These are phyloP conservation scores for Sylvilagus floridanus DNA, from an alignment of 2,797 vertebrate genomes.

Conservation along the genomic window DNA sequence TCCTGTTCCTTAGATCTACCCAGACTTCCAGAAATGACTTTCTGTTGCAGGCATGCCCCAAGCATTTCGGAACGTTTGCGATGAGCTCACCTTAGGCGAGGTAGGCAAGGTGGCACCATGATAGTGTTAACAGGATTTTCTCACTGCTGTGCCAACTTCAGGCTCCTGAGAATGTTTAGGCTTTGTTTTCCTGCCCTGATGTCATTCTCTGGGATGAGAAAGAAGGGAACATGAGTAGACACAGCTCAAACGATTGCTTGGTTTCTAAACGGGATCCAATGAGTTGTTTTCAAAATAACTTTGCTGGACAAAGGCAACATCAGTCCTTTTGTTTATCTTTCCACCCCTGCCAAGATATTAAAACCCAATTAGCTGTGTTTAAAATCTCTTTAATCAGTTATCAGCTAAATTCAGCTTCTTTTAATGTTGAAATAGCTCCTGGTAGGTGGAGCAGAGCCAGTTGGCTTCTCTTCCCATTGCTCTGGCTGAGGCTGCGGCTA, in stretches of 20 bases:
- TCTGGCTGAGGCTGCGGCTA: conserved; percentile 68
- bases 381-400: conserved; percentile 78
- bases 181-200: background rate
- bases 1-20: background rate
- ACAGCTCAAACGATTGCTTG: background rate
- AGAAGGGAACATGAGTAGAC: background rate
- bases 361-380: conserved; percentile 42
- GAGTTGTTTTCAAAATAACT: conserved; percentile 53
- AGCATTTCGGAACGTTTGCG: conserved; percentile 28
- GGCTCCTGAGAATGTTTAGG: background rate
- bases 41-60: background rate
- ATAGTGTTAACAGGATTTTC: background rate
- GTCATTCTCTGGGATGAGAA: background rate
- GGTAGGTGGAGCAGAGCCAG: conserved; percentile 70
- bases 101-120: background rate
- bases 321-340: background rate
- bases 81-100: conserved; percentile 24
- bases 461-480: conserved; percentile 79
- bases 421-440: conserved; percentile 81
- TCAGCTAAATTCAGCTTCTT: conserved; percentile 78
- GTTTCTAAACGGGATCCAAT: background rate
- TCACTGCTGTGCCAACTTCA: background rate
- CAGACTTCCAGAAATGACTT: background rate
- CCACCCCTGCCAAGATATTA: conserved; percentile 34
- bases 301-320: background rate